phyloP scores from a whole-genome alignment of 2,113 vertebrate species.

The Mirounga angustirostris region DNA sequence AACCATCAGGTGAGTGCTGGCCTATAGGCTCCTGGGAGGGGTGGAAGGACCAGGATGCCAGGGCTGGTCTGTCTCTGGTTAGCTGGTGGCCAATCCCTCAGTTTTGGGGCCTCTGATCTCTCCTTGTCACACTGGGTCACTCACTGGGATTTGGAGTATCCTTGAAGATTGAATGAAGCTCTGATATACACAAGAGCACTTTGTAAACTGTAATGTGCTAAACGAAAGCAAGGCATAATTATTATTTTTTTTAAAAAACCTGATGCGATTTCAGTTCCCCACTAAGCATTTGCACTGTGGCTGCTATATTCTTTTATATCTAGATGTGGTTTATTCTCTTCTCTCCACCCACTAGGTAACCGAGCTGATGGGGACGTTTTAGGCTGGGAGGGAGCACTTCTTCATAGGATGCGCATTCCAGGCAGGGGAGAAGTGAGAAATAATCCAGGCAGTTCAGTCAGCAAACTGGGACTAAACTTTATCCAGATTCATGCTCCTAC shows the following conservation, averaged over 20 bases:
- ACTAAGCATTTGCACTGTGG: background rate
- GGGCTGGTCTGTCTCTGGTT: background rate
- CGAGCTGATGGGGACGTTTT: fast-evolving
- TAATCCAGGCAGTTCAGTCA: background rate
- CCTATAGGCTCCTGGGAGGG: background rate
- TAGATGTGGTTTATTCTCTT: background rate
- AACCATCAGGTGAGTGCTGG: slow-evolving; percentile 87
- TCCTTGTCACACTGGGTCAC: background rate
- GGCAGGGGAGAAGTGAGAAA: too few relatives aligned
- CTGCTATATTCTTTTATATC: background rate
- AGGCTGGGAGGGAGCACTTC: background rate
- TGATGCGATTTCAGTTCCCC: background rate
- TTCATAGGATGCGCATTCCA: background rate
- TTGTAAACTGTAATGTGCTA: background rate
- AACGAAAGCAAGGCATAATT: background rate
- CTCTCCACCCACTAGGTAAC: background rate
- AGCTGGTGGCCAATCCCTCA: too few relatives aligned
- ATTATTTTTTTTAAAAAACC: background rate
- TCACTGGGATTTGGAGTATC: background rate
- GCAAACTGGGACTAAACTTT: background rate
- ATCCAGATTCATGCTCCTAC: too few relatives aligned
- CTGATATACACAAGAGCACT: too few relatives aligned
- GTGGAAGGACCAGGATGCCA: fast-evolving
- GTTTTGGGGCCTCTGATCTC: background rate
- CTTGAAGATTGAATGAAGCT: background rate